These are phyloP conservation scores for Magallana gigas DNA, from an alignment of 1,140 invertebrate genomes.

Conservation along the genomic window DNA sequence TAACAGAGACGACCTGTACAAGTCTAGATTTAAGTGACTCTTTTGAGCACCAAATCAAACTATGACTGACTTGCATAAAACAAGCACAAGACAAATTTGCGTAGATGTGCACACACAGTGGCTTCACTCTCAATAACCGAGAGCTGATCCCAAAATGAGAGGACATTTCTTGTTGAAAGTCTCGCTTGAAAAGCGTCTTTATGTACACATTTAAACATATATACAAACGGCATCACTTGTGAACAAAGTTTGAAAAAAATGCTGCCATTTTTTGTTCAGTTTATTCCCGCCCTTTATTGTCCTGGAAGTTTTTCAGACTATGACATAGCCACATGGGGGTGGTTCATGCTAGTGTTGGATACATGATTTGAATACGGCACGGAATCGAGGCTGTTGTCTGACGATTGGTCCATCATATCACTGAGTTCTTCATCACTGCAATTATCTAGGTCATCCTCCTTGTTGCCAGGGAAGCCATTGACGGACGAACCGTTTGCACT, in stretches of 20 bases:
- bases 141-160: neutral
- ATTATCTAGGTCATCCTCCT: constrained; percentile 57
- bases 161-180: constrained; percentile 34
- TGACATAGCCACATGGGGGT: constrained; percentile 40
- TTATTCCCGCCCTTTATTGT: neutral
- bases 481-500: constrained; percentile 8
- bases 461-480: constrained; percentile 49
- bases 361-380: constrained; percentile 25
- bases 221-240: constrained; percentile 31
- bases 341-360: constrained; percentile 33
- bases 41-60: neutral
- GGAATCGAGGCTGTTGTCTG: constrained; percentile 60
- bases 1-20: neutral
- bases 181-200: neutral
- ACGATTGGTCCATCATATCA: constrained; percentile 61
- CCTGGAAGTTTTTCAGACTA: constrained; percentile 26
- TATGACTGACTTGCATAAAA: constrained; percentile 8
- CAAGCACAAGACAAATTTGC: constrained; percentile 16
- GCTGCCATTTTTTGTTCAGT: constrained; percentile 38
- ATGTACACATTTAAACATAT: constrained; percentile 9
- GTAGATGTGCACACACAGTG: constrained; percentile 5
- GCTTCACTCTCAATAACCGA: neutral
- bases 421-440: constrained; percentile 60
- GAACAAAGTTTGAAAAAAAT: constrained; percentile 31
- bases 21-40: neutral